Conservation (phyloP, 2,113 vertebrate species). For the Galeopterus variegatus region DNA sequence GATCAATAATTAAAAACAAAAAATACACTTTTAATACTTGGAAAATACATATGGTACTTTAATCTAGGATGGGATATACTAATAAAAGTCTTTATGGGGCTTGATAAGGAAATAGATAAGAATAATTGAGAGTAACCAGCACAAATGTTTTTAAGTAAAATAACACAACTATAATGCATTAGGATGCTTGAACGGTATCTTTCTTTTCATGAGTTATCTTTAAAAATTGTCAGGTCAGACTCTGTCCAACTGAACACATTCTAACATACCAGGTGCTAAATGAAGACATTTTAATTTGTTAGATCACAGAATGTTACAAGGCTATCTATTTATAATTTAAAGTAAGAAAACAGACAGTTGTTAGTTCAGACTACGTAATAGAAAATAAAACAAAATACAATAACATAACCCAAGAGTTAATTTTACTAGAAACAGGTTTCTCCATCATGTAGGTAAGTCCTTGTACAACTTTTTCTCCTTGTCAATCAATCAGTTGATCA, state of each 20-base stretch:
- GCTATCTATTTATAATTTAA: neutral
- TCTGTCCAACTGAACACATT: slow-evolving; percentile 2
- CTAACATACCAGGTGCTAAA: neutral
- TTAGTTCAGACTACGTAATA: neutral
- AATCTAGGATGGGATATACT: neutral
- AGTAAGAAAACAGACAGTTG: neutral
- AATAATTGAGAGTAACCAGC: neutral
- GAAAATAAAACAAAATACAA: neutral
- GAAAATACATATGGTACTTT: neutral
- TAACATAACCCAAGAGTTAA: slow-evolving; percentile 31
- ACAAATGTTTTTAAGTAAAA: slow-evolving; percentile 5
- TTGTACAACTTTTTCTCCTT: slow-evolving; percentile 34
- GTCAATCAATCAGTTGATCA: neutral
- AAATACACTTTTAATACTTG: neutral
- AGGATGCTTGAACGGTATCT: neutral
- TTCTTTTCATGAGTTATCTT: neutral
- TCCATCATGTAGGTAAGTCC: neutral
- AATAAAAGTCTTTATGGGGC: neutral
- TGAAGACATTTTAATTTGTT: neutral
- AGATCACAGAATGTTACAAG: neutral
- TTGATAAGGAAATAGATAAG: neutral
- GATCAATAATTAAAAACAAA: neutral
- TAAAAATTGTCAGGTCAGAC: neutral
- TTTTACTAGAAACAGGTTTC: neutral
- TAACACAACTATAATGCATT: neutral